Percentiles rank a stretch among this genome's conserved stretches.
Evolutionary conservation across 1,140 invertebrate species (phyloP).

Genomic region (Drosophila willistoni): DNA sequence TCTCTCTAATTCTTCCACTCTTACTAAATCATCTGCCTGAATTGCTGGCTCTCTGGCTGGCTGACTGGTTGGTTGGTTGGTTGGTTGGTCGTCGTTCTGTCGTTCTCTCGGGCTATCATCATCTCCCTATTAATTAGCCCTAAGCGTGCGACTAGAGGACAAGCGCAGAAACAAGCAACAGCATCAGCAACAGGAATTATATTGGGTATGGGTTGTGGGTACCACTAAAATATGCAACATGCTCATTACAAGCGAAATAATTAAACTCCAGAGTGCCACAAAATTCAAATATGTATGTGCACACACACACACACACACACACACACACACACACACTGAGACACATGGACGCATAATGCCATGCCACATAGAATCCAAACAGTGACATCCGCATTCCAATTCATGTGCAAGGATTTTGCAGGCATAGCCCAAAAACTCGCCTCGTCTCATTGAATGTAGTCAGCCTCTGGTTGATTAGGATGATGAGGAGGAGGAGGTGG

Average conservation of each 20-base stretch:
- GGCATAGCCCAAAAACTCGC: conserved; percentile 1
- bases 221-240: conserved; percentile 65
- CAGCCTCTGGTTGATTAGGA: background rate
- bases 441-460: conserved; percentile 11
- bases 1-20: background rate
- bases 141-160: conserved; percentile 42
- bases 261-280: conserved; percentile 66
- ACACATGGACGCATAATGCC: too few species aligned
- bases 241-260: conserved; percentile 73
- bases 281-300: conserved; percentile 62
- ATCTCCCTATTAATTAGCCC: conserved; percentile 63
- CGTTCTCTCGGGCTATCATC: conserved; percentile 15
- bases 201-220: background rate
- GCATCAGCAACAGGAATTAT: background rate
- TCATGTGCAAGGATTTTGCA: conserved; percentile 3
- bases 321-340: background rate
- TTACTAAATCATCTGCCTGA: conserved; percentile 26
- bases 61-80: too few species aligned
- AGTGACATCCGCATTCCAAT: background rate
- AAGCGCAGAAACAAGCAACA: conserved; percentile 1
- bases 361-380: background rate
- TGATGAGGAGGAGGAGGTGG: background rate
- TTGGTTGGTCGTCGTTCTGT: background rate
- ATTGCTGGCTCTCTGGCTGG: background rate
- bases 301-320: too few species aligned